Conservation (phyloP, 2,797 vertebrate genomes). For the Clarias platycephalus region DNA sequence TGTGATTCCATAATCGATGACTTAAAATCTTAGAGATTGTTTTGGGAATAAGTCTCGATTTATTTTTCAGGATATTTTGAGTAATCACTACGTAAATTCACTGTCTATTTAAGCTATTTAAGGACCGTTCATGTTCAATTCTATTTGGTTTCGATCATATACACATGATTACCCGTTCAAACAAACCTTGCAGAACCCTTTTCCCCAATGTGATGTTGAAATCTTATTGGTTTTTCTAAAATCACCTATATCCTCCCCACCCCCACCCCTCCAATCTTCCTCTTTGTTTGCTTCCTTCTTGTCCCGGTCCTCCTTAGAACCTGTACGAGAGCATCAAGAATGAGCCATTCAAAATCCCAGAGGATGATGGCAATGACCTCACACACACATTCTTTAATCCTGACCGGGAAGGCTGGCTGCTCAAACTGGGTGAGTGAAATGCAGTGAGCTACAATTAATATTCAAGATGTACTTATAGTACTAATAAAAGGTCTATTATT, state of each 20-base stretch:
- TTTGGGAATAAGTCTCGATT: neutral
- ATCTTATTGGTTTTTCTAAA: neutral
- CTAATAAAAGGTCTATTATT: neutral
- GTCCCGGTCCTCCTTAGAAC: constrained; percentile 73
- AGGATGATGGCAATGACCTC: constrained; percentile 93
- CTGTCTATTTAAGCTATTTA: neutral
- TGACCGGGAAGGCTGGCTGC: constrained; percentile 92
- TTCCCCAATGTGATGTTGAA: neutral
- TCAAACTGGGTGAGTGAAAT: constrained; percentile 87
- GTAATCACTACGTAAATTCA: neutral
- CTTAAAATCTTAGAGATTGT: neutral
- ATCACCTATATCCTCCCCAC: neutral
- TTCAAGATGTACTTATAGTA: neutral
- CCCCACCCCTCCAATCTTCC: neutral
- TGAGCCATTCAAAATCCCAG: constrained; percentile 95
- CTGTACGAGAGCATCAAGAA: constrained; percentile 97
- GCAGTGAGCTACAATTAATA: neutral
- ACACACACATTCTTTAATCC: constrained; percentile 98
- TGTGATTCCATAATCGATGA: neutral
- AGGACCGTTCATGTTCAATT: neutral
- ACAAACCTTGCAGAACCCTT: neutral
- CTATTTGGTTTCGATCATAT: neutral
- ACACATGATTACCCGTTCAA: neutral
- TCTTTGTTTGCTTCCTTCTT: neutral
- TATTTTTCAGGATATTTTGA: neutral